These are phyloP conservation scores for Nasonia vitripennis DNA, from an alignment of 1,140 invertebrate genomes.

Conservation along the genomic window DNA sequence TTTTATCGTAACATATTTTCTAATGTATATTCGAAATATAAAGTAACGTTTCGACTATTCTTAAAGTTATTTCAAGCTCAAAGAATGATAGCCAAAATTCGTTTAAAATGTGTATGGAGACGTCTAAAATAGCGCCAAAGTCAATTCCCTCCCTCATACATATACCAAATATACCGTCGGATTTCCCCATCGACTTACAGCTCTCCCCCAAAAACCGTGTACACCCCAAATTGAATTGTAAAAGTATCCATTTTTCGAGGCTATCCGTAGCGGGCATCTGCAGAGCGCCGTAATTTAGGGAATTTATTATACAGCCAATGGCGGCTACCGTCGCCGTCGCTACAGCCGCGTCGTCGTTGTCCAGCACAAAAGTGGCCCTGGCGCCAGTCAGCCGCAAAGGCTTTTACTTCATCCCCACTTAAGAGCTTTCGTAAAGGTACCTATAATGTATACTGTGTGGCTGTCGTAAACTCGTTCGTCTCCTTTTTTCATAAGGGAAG, in stretches of 20 bases:
- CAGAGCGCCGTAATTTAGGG: slow-evolving; percentile 1
- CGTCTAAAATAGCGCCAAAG: no score
- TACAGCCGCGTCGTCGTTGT: background rate
- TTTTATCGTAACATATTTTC: no score
- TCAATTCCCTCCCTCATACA: no score
- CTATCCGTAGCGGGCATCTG: background rate
- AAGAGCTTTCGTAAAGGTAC: background rate
- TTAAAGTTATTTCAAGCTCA: no score
- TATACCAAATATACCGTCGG: no score
- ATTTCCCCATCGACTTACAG: background rate
- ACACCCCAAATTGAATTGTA: background rate
- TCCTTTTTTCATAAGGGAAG: background rate
- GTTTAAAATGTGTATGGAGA: no score
- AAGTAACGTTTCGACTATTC: no score
- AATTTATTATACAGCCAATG: background rate
- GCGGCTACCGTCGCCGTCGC: background rate
- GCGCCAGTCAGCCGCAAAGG: background rate
- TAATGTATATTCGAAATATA: no score
- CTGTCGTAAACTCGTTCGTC: background rate
- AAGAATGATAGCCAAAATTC: no score
- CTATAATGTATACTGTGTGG: background rate
- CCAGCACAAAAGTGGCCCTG: background rate
- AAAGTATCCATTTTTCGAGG: background rate
- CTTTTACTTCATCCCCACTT: background rate
- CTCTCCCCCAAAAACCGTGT: no score